Percentiles rank a stretch among this genome's conserved stretches.
These are phyloP conservation scores for Andricus curvator DNA, from an alignment of 2,888 invertebrate species.

Conservation along the genomic window DNA sequence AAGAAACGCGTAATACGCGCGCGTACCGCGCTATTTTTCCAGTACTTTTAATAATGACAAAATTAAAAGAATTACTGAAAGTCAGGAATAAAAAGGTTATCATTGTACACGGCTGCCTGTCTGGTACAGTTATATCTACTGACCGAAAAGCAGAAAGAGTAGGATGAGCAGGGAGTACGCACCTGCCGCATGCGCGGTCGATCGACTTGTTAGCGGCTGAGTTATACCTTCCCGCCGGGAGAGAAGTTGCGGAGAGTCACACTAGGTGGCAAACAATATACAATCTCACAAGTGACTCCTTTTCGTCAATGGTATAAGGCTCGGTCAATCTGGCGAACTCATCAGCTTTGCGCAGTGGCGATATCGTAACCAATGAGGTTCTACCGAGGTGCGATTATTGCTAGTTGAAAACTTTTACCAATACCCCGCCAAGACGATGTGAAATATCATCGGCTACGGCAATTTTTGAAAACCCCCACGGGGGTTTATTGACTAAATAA, in stretches of 20 bases:
- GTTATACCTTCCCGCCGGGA: background rate
- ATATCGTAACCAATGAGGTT: constrained; percentile 52
- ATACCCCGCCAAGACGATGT: constrained; percentile 92
- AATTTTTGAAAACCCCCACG: background rate
- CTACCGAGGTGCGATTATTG: constrained; percentile 93
- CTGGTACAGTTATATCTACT: too few species aligned
- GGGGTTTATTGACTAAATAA: too few species aligned
- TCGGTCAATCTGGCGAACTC: too few species aligned
- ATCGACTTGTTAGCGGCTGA: background rate
- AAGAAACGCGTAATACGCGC: too few species aligned
- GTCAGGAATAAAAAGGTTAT: too few species aligned
- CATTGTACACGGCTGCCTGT: too few species aligned
- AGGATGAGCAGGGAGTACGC: too few species aligned
- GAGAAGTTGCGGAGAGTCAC: background rate
- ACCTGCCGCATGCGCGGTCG: background rate
- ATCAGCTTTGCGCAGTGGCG: too few species aligned
- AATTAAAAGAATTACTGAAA: too few species aligned
- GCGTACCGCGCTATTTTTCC: too few species aligned
- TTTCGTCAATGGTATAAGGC: background rate
- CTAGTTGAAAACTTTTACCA: constrained; percentile 90
- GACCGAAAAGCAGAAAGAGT: too few species aligned
- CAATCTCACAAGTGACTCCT: background rate
- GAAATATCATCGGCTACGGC: constrained; percentile 86
- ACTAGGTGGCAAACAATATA: background rate
- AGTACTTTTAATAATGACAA: too few species aligned